phyloP scores from a whole-genome alignment of 1,140 invertebrate species.

The Platyura marginata region DNA sequence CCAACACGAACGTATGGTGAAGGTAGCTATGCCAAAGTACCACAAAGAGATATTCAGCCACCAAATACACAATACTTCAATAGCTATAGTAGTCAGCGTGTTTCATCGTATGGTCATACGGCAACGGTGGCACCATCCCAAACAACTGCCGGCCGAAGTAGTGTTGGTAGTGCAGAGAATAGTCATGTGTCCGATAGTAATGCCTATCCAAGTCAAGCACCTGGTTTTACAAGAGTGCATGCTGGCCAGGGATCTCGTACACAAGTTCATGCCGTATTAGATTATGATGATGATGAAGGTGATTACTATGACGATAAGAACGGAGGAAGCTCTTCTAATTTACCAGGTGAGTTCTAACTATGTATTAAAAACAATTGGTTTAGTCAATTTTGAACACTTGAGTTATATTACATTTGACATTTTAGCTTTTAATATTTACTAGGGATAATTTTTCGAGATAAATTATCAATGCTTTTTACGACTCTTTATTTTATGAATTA shows the following conservation, averaged over 20 bases:
- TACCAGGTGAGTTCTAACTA: too few species aligned
- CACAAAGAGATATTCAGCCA: background rate
- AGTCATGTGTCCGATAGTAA: constrained; percentile 6
- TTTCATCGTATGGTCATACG: background rate
- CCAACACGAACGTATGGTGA: constrained; percentile 3
- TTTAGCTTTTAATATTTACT: too few species aligned
- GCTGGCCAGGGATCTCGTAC: constrained; percentile 20
- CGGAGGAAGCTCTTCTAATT: too few species aligned
- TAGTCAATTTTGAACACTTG: too few species aligned
- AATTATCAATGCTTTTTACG: too few species aligned
- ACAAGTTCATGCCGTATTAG: constrained; percentile 22
- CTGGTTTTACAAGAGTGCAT: constrained; percentile 21
- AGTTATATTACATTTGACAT: too few species aligned
- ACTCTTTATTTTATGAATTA: too few species aligned
- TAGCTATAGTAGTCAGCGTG: background rate
- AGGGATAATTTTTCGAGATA: too few species aligned
- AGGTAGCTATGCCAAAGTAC: background rate
- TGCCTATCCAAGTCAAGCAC: constrained; percentile 17
- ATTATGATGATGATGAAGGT: constrained; percentile 22
- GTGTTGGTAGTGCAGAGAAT: background rate
- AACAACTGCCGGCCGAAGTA: background rate
- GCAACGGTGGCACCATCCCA: background rate
- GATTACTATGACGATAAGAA: constrained; percentile 17
- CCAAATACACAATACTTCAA: background rate
- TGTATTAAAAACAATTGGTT: too few species aligned